Evolutionary conservation across 2,113 vertebrate genomes (phyloP).

Genomic region (Oryzias javanicus): DNA sequence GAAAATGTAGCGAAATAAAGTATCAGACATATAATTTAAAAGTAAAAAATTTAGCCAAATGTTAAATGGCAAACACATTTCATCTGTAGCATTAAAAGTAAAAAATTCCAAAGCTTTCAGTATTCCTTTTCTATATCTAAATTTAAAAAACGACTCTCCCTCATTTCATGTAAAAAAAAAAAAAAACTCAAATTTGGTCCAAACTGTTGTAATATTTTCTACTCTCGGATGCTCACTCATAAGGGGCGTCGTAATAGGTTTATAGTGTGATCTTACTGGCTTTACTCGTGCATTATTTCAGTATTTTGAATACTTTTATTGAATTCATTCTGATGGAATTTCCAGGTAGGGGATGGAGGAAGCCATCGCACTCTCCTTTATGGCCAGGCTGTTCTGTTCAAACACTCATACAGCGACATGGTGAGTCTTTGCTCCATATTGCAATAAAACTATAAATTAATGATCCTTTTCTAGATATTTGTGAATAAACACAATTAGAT

Average conservation of each 20-base stretch:
- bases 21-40: too few species aligned
- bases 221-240: too few species aligned
- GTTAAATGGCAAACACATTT: neutral
- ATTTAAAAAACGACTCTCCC: neutral
- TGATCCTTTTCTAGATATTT: neutral
- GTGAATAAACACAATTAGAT: constrained; percentile 1
- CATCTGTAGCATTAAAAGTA: neutral
- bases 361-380: constrained; percentile 90
- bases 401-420: constrained; percentile 92
- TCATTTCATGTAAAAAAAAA: too few species aligned
- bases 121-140: neutral
- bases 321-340: neutral
- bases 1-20: too few species aligned
- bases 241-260: too few species aligned
- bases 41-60: neutral
- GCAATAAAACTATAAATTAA: too few species aligned
- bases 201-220: too few species aligned
- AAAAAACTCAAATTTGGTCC: too few species aligned
- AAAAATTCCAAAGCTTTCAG: neutral
- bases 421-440: constrained; percentile 67
- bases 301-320: neutral
- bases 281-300: neutral
- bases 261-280: too few species aligned
- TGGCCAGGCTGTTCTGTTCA: constrained; percentile 89
- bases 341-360: constrained; percentile 82